phyloP scores from a whole-genome alignment of 2,888 invertebrate genomes.

The Resseliella maxima region DNA sequence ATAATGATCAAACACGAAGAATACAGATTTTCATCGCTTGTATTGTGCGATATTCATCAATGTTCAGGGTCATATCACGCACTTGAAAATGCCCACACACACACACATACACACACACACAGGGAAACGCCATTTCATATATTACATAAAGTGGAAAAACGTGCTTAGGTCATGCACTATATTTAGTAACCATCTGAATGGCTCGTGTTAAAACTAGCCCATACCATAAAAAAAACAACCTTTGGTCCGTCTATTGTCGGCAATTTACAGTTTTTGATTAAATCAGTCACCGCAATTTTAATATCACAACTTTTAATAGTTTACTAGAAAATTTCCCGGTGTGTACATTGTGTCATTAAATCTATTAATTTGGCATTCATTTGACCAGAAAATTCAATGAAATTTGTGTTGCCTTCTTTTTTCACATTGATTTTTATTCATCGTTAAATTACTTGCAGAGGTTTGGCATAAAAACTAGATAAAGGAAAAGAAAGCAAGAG shows the following conservation, averaged over 20 bases:
- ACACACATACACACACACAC: no score
- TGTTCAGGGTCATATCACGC: slow-evolving; percentile 55
- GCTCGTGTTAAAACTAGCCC: no score
- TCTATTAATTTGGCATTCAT: not conserved
- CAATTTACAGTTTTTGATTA: slow-evolving; percentile 20
- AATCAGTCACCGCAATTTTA: not conserved
- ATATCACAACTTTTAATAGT: not conserved
- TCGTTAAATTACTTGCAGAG: slow-evolving; percentile 27
- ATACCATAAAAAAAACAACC: no score
- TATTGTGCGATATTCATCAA: not conserved
- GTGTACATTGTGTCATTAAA: not conserved
- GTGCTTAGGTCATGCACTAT: slow-evolving; percentile 47
- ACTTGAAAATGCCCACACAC: slow-evolving; percentile 13
- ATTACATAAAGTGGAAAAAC: slow-evolving; percentile 27
- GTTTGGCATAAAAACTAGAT: not conserved
- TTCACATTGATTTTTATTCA: not conserved
- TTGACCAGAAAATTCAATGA: not conserved
- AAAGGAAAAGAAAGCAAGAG: not conserved
- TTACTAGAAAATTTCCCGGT: not conserved
- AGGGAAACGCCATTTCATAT: slow-evolving; percentile 9
- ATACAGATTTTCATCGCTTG: slow-evolving; percentile 5
- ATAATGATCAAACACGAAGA: not conserved
- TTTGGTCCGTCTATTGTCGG: not conserved
- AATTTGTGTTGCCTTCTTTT: not conserved
- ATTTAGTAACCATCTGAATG: not conserved